Conservation (phyloP, 2,113 vertebrate species). For the Empidonax traillii region DNA sequence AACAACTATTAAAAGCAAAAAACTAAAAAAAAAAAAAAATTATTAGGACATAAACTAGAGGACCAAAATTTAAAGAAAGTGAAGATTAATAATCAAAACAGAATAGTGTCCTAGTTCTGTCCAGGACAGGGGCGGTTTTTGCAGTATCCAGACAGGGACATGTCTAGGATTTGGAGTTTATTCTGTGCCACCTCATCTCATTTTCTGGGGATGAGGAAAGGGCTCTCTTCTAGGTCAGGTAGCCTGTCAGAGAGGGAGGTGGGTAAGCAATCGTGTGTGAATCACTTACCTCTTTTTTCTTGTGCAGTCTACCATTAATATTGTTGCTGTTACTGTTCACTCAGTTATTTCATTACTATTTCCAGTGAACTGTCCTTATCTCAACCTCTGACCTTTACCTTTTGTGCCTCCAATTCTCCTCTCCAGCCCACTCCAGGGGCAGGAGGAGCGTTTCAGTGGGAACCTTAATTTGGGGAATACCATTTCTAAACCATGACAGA, state of each 20-base stretch:
- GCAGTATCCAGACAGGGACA: no score
- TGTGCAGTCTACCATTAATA: neutral
- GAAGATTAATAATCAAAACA: neutral
- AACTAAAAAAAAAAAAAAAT: neutral
- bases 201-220: neutral
- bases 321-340: neutral
- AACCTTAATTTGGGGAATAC: neutral
- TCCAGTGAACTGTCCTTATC: neutral
- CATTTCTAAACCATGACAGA: neutral
- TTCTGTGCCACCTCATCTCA: neutral
- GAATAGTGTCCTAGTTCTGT: neutral
- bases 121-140: neutral
- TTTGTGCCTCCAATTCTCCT: neutral
- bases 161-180: neutral
- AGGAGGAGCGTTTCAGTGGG: neutral
- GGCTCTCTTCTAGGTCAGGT: fast-evolving
- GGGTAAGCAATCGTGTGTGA: fast-evolving
- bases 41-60: neutral
- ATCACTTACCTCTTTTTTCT: neutral
- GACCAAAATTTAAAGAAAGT: neutral
- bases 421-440: fast-evolving
- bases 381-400: neutral
- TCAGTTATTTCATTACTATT: neutral
- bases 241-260: neutral
- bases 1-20: neutral